Conservation (phyloP, 2,113 vertebrate species). For the Corynorhinus townsendii region DNA sequence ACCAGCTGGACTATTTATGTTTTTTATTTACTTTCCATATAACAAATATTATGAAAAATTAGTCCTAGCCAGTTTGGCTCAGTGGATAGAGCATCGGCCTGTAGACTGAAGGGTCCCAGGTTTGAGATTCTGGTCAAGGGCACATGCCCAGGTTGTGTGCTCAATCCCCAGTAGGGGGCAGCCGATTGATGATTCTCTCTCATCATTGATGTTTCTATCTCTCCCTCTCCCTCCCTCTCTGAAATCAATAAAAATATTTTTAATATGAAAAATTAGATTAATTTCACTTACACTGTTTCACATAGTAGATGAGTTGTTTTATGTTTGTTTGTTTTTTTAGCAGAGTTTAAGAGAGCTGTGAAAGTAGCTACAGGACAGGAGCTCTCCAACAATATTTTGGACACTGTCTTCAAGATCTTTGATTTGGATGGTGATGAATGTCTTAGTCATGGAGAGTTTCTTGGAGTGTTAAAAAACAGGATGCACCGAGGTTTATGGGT, state of each 20-base stretch:
- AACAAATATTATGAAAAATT: slow-evolving; percentile 8
- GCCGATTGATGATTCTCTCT: too few species aligned
- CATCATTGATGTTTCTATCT: too few species aligned
- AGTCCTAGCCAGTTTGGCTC: too few species aligned
- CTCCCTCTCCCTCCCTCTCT: too few species aligned
- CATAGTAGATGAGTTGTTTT: background rate
- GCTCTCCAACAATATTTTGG: slow-evolving; percentile 93
- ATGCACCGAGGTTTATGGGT: slow-evolving; percentile 96
- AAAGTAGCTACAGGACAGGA: slow-evolving; percentile 94
- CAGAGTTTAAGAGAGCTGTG: slow-evolving; percentile 95
- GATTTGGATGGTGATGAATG: slow-evolving; percentile 95
- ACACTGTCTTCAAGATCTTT: slow-evolving; percentile 97
- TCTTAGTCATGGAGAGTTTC: slow-evolving; percentile 94
- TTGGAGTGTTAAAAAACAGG: slow-evolving; percentile 92
- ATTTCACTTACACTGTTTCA: background rate
- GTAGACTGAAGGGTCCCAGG: too few species aligned
- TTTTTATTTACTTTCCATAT: slow-evolving; percentile 30
- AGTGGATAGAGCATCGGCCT: too few species aligned
- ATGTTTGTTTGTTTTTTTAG: slow-evolving; percentile 77
- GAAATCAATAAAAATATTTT: too few species aligned
- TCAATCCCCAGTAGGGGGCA: too few species aligned
- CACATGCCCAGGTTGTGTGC: too few species aligned
- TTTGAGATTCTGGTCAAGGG: too few species aligned
- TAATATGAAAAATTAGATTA: background rate
- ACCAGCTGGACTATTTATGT: background rate